A percentile compares a stretch with the other conserved stretches of the same genome.
phyloP scores from a whole-genome alignment of 2,888 invertebrate genomes.

The Clanis bilineata region DNA sequence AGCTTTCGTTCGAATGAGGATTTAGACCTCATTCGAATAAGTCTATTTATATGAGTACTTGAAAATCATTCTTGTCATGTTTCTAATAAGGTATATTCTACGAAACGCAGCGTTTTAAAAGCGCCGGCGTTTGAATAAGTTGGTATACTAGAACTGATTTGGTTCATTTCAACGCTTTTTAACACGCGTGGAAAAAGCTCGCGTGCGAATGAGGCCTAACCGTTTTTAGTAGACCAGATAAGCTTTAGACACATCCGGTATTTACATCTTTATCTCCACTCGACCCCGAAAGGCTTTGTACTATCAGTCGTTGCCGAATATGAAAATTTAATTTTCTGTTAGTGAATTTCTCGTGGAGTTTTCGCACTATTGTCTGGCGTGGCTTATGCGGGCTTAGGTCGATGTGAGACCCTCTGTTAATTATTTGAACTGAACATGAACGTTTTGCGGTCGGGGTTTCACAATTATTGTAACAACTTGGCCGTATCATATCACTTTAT shows the following conservation, averaged over 20 bases:
- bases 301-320: conserved; percentile 66
- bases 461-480: conserved; percentile 71
- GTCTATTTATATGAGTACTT: too few species aligned
- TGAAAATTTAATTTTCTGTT: conserved; percentile 79
- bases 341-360: conserved; percentile 70
- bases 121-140: too few species aligned
- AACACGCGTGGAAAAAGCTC: too few species aligned
- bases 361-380: conserved; percentile 70
- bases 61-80: too few species aligned
- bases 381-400: conserved; percentile 73
- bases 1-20: too few species aligned
- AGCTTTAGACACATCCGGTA: conserved; percentile 58
- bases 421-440: conserved; percentile 74
- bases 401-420: conserved; percentile 72
- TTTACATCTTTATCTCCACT: conserved; percentile 71
- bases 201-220: too few species aligned
- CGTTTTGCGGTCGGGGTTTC: conserved; percentile 66
- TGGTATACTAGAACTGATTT: too few species aligned
- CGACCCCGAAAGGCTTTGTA: conserved; percentile 63
- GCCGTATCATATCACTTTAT: conserved; percentile 62
- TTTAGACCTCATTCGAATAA: too few species aligned
- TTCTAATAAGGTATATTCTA: too few species aligned
- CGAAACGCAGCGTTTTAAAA: too few species aligned
- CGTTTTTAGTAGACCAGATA: conserved; percentile 66
- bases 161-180: too few species aligned